Percentiles rank a stretch among this genome's conserved stretches.
Conservation (phyloP, 2,797 vertebrate species). For the Sebastes taczanowskii region DNA sequence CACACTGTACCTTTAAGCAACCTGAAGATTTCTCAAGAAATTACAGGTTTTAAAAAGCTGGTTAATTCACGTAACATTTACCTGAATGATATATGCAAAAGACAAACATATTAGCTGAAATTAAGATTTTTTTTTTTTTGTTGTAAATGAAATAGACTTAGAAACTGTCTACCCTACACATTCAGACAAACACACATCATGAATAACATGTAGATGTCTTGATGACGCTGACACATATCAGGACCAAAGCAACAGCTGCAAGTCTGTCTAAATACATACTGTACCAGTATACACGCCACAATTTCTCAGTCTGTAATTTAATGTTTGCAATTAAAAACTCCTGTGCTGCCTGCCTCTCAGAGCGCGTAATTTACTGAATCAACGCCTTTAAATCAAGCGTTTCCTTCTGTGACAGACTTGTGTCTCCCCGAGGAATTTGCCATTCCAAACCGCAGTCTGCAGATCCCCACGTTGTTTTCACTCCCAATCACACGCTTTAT, state of each 20-base stretch:
- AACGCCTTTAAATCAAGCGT: constrained; percentile 83
- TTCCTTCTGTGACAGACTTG: constrained; percentile 81
- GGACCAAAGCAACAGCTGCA: constrained; percentile 73
- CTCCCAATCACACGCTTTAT: constrained; percentile 81
- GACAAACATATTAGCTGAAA: not conserved
- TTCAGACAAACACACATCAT: constrained; percentile 19
- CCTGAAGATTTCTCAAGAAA: not conserved
- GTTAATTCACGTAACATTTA: not conserved
- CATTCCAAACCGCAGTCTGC: constrained; percentile 83
- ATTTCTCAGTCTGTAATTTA: constrained; percentile 82
- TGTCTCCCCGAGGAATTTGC: constrained; percentile 81
- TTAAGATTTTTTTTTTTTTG: not conserved
- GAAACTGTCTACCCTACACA: not conserved
- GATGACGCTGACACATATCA: constrained; percentile 60
- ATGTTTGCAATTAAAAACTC: constrained; percentile 84
- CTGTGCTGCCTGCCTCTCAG: constrained; percentile 76
- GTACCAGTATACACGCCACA: constrained; percentile 56
- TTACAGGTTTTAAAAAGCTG: not conserved
- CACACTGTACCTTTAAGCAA: not conserved
- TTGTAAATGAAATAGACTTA: not conserved
- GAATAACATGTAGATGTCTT: constrained; percentile 44
- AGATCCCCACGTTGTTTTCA: constrained; percentile 75
- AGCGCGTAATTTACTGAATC: constrained; percentile 81
- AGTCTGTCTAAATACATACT: constrained; percentile 78
- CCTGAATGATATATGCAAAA: not conserved